Conservation (phyloP, 2,888 invertebrate species). For the Stomorhina lunata region DNA sequence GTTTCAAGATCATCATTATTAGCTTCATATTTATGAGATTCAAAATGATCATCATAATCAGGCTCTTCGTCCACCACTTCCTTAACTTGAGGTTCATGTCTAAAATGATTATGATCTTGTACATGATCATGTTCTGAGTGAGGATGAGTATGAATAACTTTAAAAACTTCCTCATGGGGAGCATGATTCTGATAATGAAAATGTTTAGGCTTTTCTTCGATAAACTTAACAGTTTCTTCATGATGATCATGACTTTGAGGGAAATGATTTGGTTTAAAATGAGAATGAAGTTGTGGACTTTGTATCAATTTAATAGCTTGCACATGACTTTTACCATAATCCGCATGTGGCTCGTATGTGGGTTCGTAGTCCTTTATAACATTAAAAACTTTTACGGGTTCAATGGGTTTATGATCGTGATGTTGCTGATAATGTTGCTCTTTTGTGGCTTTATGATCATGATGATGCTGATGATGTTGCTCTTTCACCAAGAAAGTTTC, state of each 20-base stretch:
- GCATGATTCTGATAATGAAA: background rate
- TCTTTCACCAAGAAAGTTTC: slow-evolving; percentile 68
- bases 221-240: slow-evolving; percentile 68
- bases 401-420: slow-evolving; percentile 64
- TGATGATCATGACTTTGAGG: slow-evolving; percentile 54
- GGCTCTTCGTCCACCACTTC: background rate
- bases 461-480: slow-evolving; percentile 68
- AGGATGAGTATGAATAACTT: background rate
- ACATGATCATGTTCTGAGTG: background rate
- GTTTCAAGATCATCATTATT: background rate
- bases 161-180: background rate
- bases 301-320: slow-evolving; percentile 40
- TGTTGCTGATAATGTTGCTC: slow-evolving; percentile 67
- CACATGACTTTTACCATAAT: background rate
- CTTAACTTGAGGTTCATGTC: background rate
- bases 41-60: background rate
- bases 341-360: background rate
- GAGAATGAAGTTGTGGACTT: background rate
- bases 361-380: slow-evolving; percentile 70
- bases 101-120: background rate
- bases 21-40: background rate
- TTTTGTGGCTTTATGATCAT: slow-evolving; percentile 48
- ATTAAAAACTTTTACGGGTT: slow-evolving; percentile 71
- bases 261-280: background rate
- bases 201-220: slow-evolving; percentile 63